Evolutionary conservation across 2,113 vertebrate species (phyloP).

Genomic region (Gallinago paraguaiae): DNA sequence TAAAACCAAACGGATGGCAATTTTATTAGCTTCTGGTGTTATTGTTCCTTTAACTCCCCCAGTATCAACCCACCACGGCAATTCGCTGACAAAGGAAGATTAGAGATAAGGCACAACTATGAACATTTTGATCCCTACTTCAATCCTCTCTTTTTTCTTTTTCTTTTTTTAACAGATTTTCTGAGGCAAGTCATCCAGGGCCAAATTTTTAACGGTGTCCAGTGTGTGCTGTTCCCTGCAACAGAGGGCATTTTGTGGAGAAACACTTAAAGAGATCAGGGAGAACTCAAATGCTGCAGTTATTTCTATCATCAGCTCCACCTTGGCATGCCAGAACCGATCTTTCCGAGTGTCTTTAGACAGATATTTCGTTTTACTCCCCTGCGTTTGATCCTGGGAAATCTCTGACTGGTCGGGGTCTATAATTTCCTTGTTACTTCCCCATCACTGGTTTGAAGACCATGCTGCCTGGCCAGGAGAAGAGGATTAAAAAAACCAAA

Average conservation of each 20-base stretch:
- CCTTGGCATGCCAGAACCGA: neutral
- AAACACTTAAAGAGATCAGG: neutral
- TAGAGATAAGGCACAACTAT: neutral
- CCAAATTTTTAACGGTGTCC: neutral
- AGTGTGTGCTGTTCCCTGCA: neutral
- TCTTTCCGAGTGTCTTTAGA: neutral
- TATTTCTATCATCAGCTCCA: neutral
- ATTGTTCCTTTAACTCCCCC: constrained; percentile 21
- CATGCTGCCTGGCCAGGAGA: neutral
- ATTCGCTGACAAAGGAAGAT: neutral
- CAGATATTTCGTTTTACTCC: neutral
- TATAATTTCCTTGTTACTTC: constrained; percentile 28
- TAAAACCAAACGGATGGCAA: neutral
- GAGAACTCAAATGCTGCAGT: neutral
- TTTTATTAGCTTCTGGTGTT: constrained; percentile 25
- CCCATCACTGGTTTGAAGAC: neutral
- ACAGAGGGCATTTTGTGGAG: neutral
- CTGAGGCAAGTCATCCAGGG: neutral
- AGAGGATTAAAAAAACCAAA: neutral
- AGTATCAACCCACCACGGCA: neutral
- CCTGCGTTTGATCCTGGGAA: neutral
- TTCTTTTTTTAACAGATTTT: neutral
- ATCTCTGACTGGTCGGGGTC: neutral
- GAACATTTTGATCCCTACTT: neutral
- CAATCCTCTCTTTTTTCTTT: neutral